Percentiles rank a stretch among this genome's conserved stretches.
Evolutionary conservation across 2,113 vertebrate genomes (phyloP).

Genomic region (Pelodiscus sinensis): DNA sequence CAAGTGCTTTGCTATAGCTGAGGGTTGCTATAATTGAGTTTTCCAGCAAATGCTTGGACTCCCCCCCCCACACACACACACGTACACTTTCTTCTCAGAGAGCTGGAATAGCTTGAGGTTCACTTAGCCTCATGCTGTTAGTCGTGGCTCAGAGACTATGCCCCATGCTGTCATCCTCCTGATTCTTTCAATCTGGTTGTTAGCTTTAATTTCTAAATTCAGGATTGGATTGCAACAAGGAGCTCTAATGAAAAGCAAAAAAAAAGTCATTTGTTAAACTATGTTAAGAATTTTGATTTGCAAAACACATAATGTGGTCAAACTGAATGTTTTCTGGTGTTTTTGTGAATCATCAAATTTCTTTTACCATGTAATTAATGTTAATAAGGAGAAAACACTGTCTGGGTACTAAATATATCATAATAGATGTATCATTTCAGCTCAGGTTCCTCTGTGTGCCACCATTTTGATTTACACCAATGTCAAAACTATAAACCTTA

Average conservation of each 20-base stretch:
- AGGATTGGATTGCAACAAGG: constrained; percentile 79
- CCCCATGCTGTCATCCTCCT: constrained; percentile 80
- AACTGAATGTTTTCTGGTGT: constrained; percentile 40
- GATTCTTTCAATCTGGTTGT: constrained; percentile 81
- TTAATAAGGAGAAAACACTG: constrained; percentile 33
- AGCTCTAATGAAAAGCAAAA: constrained; percentile 77
- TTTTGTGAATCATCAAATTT: constrained; percentile 59
- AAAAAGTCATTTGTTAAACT: constrained; percentile 78
- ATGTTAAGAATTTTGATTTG: constrained; percentile 67
- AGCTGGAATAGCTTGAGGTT: constrained; percentile 78
- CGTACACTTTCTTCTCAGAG: constrained; percentile 56
- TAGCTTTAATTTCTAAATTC: constrained; percentile 85
- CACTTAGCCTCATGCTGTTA: constrained; percentile 80
- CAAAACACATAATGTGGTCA: constrained; percentile 44
- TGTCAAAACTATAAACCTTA: background rate
- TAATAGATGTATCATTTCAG: background rate
- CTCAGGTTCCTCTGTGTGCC: background rate
- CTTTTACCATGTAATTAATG: constrained; percentile 54
- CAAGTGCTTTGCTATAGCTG: constrained; percentile 73
- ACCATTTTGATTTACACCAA: background rate
- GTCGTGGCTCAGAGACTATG: constrained; percentile 79
- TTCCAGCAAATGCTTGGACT: constrained; percentile 66
- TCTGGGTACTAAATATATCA: constrained; percentile 7
- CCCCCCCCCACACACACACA: background rate
- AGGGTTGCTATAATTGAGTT: constrained; percentile 78